Evolutionary conservation across 2,113 vertebrate genomes (phyloP).

Genomic region (Alces alces): DNA sequence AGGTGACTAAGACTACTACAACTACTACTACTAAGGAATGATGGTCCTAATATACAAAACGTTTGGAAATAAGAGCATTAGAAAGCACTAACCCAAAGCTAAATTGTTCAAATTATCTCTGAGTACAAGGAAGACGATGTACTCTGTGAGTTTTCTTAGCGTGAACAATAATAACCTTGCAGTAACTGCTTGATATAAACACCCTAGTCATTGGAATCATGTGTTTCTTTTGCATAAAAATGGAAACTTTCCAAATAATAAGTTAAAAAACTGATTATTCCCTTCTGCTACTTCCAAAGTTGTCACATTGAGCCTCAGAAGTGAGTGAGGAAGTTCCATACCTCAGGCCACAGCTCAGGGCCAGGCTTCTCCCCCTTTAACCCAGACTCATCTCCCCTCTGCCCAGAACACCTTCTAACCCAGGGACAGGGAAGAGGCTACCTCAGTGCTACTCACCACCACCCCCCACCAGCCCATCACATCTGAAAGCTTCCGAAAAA

Average conservation of each 20-base stretch:
- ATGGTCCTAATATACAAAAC: background rate
- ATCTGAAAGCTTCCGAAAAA: background rate
- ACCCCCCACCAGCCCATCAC: background rate
- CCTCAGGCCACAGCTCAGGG: background rate
- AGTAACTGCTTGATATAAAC: background rate
- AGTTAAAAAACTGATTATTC: background rate
- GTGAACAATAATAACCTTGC: background rate
- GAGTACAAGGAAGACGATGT: background rate
- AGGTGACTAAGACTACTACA: rapidly evolving
- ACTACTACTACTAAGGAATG: background rate
- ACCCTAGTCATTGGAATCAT: background rate
- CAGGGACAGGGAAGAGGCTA: no score
- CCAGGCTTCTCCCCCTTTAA: background rate
- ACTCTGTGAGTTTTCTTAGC: background rate
- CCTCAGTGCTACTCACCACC: background rate
- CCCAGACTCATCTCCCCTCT: background rate
- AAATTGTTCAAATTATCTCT: background rate
- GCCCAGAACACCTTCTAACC: background rate
- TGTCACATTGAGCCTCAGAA: background rate
- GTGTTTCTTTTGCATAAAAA: background rate
- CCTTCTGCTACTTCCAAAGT: background rate
- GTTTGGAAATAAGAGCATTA: background rate
- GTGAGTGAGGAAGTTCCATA: background rate
- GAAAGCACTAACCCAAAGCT: background rate
- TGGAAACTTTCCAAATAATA: background rate